Evolutionary conservation across 2,113 vertebrate genomes (phyloP).

Genomic region (Hirundichthys speculiger): DNA sequence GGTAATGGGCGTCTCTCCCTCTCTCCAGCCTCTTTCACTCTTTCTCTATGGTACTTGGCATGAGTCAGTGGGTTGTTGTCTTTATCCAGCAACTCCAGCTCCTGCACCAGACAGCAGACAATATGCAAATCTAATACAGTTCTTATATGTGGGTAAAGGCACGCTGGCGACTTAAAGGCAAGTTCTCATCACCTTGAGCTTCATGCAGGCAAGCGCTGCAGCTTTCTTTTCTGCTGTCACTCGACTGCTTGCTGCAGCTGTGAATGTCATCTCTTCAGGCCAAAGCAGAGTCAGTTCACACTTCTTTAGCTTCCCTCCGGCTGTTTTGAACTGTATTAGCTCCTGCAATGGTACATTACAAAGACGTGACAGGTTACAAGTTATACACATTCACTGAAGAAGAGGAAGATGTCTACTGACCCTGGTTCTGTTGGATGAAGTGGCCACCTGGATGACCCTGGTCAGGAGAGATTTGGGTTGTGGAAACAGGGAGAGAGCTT

Average conservation of each 20-base stretch:
- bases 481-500: conserved; percentile 88
- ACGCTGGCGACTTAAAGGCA: fast-evolving
- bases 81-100: conserved; percentile 88
- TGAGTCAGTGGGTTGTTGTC: conserved; percentile 92
- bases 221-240: conserved; percentile 87
- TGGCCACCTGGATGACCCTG: conserved; percentile 90
- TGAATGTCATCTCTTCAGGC: conserved; percentile 91
- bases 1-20: conserved; percentile 84
- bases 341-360: conserved; percentile 74
- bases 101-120: conserved; percentile 73
- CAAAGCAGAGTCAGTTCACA: conserved; percentile 88
- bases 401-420: conserved; percentile 73
- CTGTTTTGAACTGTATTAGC: conserved; percentile 83
- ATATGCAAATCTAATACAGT: not conserved
- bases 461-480: conserved; percentile 89
- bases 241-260: conserved; percentile 83
- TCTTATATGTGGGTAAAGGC: not conserved
- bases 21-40: conserved; percentile 85
- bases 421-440: conserved; percentile 81
- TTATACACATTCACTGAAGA: not conserved
- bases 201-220: conserved; percentile 91
- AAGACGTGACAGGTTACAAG: fast-evolving
- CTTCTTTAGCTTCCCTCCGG: conserved; percentile 86
- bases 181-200: conserved; percentile 85
- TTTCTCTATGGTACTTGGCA: conserved; percentile 88